Evolutionary conservation across 2,113 vertebrate species (phyloP).

Genomic region (Balaenoptera acutorostrata): DNA sequence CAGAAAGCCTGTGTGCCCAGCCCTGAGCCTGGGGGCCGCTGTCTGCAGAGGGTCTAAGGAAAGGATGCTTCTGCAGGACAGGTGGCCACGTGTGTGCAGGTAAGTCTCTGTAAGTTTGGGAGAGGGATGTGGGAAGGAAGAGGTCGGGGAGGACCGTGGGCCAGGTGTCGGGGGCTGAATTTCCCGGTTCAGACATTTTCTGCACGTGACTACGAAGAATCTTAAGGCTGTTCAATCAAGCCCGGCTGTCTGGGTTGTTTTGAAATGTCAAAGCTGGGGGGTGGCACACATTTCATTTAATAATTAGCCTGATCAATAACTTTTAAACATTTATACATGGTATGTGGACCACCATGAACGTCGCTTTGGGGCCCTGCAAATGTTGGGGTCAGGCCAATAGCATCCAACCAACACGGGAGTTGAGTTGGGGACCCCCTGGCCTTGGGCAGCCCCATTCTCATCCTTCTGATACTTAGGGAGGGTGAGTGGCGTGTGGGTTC

Average conservation of each 20-base stretch:
- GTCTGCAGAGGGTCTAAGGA: background rate
- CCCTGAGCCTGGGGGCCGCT: background rate
- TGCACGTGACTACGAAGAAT: background rate
- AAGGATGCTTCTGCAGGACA: no score
- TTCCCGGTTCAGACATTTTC: background rate
- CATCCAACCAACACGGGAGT: no score
- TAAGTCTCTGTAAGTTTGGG: background rate
- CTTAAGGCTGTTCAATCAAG: background rate
- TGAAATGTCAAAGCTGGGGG: background rate
- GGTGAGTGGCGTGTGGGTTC: fast-evolving
- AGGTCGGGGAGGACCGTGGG: fast-evolving
- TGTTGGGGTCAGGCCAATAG: background rate
- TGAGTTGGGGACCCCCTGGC: background rate
- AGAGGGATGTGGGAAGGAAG: background rate
- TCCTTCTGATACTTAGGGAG: background rate
- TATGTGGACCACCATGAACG: fast-evolving
- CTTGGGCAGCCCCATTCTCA: fast-evolving
- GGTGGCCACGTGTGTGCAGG: background rate
- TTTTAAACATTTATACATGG: background rate
- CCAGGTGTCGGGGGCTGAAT: fast-evolving
- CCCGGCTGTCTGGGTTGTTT: background rate
- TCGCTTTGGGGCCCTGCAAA: background rate
- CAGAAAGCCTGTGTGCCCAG: background rate
- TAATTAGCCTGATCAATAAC: no score
- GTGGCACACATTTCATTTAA: background rate